A percentile compares a stretch with the other conserved stretches of the same genome.
Evolutionary conservation across 2,797 vertebrate genomes (phyloP).

Genomic region (Chaetodon trifasciatus): DNA sequence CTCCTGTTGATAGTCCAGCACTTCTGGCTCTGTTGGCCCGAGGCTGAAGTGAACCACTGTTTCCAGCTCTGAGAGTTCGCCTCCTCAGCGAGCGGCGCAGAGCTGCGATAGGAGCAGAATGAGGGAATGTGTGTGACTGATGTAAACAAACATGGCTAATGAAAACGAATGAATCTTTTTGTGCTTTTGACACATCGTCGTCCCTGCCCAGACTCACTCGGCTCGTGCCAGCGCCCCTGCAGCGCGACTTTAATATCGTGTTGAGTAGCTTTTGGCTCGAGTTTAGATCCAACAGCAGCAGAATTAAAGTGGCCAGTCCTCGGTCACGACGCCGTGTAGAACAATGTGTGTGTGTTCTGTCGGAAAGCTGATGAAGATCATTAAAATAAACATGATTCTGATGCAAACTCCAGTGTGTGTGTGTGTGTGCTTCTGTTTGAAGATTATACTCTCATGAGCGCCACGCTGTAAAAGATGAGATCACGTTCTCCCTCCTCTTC

Average conservation of each 20-base stretch:
- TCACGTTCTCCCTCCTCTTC: neutral
- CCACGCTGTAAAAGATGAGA: too few relatives aligned
- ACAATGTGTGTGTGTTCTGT: slow-evolving; percentile 21
- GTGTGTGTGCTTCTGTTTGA: slow-evolving; percentile 1
- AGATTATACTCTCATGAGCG: neutral
- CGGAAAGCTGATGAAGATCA: slow-evolving; percentile 13
- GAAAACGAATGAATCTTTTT: slow-evolving; percentile 66
- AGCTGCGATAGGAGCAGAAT: slow-evolving; percentile 42
- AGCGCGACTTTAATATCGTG: slow-evolving; percentile 32
- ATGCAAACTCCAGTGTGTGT: neutral
- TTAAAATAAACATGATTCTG: slow-evolving; percentile 13
- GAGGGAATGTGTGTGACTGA: slow-evolving; percentile 23
- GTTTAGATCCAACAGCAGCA: slow-evolving; percentile 27
- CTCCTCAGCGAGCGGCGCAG: slow-evolving; percentile 24
- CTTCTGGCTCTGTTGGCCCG: neutral
- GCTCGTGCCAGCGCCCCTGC: slow-evolving; percentile 23
- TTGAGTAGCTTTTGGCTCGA: slow-evolving; percentile 32
- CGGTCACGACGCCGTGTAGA: slow-evolving; percentile 34
- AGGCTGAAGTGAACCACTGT: slow-evolving; percentile 23
- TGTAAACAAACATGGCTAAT: slow-evolving; percentile 56
- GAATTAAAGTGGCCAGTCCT: slow-evolving; percentile 26
- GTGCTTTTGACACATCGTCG: slow-evolving; percentile 55
- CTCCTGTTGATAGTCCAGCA: neutral
- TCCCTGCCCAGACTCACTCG: slow-evolving; percentile 50
- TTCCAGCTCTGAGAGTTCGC: slow-evolving; percentile 18